phyloP scores from a whole-genome alignment of 2,113 vertebrate species.

The Periophthalmodon schlosseri region DNA sequence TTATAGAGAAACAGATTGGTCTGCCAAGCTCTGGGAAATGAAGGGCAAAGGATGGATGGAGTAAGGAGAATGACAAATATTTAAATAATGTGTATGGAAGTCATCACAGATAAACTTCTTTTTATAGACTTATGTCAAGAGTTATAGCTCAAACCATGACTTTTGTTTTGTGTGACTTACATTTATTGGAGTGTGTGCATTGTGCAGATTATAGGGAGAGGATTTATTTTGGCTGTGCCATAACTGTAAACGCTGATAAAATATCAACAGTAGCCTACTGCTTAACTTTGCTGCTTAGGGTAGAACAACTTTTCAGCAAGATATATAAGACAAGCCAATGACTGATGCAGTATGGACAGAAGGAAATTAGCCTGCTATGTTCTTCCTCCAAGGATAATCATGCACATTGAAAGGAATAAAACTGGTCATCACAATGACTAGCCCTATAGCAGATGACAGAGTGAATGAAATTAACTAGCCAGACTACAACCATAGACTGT shows the following conservation, averaged over 20 bases:
- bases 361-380: no score
- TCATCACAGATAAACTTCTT: background rate
- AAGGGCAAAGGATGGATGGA: slow-evolving; percentile 12
- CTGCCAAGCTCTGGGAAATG: slow-evolving; percentile 39
- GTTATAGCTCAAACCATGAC: background rate
- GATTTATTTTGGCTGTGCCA: slow-evolving; percentile 2
- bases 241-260: background rate
- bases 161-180: background rate
- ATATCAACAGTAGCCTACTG: no score
- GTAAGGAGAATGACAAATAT: slow-evolving; percentile 3
- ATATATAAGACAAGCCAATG: no score
- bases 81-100: slow-evolving; percentile 10
- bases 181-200: background rate
- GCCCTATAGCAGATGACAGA: no score
- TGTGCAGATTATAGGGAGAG: background rate
- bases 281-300: no score
- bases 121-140: background rate
- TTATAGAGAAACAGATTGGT: slow-evolving; percentile 48
- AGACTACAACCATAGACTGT: no score
- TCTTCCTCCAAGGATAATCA: no score
- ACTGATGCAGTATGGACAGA: no score
- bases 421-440: no score
- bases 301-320: no score
- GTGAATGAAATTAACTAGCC: no score
- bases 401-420: no score